Conservation (phyloP, 1,140 invertebrate species). For the Cataglyphis hispanica region DNA sequence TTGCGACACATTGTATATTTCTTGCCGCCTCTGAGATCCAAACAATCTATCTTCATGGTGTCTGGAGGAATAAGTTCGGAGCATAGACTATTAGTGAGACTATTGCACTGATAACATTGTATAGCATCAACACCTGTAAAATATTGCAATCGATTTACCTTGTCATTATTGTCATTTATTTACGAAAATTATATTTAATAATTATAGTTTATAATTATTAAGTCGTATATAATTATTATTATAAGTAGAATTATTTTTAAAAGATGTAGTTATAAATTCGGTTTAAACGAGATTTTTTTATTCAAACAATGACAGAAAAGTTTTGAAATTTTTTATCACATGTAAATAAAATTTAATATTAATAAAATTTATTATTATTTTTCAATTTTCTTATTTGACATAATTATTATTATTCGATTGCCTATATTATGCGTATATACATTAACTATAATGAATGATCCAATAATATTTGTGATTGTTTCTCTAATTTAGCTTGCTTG, state of each 20-base stretch:
- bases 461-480: neutral
- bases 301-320: neutral
- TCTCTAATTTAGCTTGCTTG: neutral
- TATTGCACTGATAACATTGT: constrained; percentile 94
- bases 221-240: no score
- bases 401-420: neutral
- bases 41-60: constrained; percentile 89
- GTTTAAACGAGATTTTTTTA: neutral
- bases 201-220: neutral
- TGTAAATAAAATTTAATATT: neutral
- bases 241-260: neutral
- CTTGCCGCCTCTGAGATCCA: constrained; percentile 87
- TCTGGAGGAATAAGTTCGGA: constrained; percentile 88
- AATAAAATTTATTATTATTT: neutral
- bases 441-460: no score
- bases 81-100: constrained; percentile 92
- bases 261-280: no score
- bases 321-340: neutral
- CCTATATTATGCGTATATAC: no score
- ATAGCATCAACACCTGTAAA: constrained; percentile 88
- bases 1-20: constrained; percentile 93
- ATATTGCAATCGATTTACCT: constrained; percentile 23
- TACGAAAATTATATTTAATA: neutral
- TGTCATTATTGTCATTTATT: no score
- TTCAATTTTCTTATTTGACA: neutral